phyloP scores from a whole-genome alignment of 2,888 invertebrate species.

The Volucella inanis region DNA sequence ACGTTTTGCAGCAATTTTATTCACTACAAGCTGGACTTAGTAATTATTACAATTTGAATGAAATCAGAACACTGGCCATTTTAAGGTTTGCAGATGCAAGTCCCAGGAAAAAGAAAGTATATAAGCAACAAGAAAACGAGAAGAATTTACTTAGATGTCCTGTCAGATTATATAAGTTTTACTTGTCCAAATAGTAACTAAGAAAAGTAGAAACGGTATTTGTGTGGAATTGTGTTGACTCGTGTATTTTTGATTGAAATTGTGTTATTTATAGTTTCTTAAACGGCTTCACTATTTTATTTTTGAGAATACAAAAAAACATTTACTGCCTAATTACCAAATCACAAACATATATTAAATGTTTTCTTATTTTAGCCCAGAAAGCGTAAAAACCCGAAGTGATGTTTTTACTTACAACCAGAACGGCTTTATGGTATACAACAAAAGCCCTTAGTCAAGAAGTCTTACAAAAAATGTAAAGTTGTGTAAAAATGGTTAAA shows the following conservation, averaged over 20 bases:
- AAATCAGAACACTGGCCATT: not conserved
- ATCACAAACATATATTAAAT: constrained; percentile 14
- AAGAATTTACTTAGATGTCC: constrained; percentile 96
- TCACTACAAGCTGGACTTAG: constrained; percentile 93
- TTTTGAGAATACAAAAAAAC: not conserved
- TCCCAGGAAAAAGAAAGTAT: constrained; percentile 93
- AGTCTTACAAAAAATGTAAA: constrained; percentile 94
- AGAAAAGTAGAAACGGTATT: not conserved
- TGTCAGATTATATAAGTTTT: constrained; percentile 97
- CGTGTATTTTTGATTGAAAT: too few species aligned
- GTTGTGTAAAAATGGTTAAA: constrained; percentile 96
- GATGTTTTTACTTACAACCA: constrained; percentile 96
- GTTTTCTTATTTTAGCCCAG: constrained; percentile 86
- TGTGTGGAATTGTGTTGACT: too few species aligned
- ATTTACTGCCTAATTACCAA: not conserved
- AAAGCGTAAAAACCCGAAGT: constrained; percentile 95
- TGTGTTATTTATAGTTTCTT: too few species aligned
- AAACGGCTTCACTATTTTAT: too few species aligned
- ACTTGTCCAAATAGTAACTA: constrained; percentile 96
- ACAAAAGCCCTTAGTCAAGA: constrained; percentile 92
- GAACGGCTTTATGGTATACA: constrained; percentile 97
- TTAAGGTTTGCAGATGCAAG: constrained; percentile 88
- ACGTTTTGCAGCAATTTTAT: constrained; percentile 93
- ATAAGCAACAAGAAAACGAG: constrained; percentile 96
- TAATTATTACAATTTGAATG: constrained; percentile 80